Evolutionary conservation across 2,797 vertebrate genomes (phyloP).

Genomic region (Enteromius anoplus): DNA sequence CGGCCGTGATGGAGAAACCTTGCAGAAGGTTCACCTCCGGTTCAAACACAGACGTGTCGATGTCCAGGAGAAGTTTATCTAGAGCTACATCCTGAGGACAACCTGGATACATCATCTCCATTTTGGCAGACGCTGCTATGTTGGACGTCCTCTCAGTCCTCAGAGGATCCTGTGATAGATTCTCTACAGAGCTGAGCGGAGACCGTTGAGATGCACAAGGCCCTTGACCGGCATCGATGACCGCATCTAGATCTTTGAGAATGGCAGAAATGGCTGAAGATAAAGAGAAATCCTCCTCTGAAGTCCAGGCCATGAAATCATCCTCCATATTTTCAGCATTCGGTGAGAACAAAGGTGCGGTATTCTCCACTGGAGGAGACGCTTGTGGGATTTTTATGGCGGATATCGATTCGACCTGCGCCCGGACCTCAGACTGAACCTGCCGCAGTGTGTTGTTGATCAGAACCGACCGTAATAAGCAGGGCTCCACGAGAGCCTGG

Average conservation of each 20-base stretch:
- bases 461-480: conserved; percentile 81
- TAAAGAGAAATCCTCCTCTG: conserved; percentile 79
- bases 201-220: conserved; percentile 59
- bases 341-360: conserved; percentile 33
- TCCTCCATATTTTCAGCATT: conserved; percentile 60
- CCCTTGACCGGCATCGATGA: conserved; percentile 63
- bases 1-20: conserved; percentile 22
- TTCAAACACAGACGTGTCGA: conserved; percentile 80
- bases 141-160: conserved; percentile 51
- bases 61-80: conserved; percentile 82
- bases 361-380: neutral
- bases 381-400: neutral
- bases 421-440: conserved; percentile 69
- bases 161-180: conserved; percentile 57
- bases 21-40: conserved; percentile 68
- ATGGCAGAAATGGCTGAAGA: conserved; percentile 81
- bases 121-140: conserved; percentile 60
- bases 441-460: conserved; percentile 85
- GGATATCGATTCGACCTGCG: conserved; percentile 40
- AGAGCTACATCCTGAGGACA: conserved; percentile 75
- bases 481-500: conserved; percentile 78
- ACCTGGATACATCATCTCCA: conserved; percentile 73
- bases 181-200: conserved; percentile 73
- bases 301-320: conserved; percentile 74
- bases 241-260: conserved; percentile 75